Evolutionary conservation across 1,140 invertebrate genomes (phyloP).

Genomic region (Macrotrachela quadricornifera): DNA sequence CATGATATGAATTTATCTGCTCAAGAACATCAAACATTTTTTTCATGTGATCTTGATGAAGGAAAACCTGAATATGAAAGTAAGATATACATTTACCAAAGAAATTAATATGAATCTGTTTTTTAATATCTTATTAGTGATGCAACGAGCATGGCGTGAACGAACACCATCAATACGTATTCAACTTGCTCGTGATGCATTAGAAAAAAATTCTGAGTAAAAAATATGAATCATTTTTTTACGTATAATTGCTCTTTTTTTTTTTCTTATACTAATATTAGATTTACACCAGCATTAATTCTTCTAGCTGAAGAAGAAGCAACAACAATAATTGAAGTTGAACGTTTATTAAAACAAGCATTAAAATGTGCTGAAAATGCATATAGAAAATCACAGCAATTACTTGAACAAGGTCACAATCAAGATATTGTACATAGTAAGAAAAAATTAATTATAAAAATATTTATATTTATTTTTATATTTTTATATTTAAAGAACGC

Average conservation of each 20-base stretch:
- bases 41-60: conserved; percentile 70
- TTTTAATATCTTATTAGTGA: conserved; percentile 34
- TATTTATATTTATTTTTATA: background rate
- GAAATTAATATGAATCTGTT: too few relatives aligned
- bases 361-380: conserved; percentile 64
- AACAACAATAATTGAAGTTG: conserved; percentile 58
- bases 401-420: conserved; percentile 49
- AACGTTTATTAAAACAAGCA: conserved; percentile 64
- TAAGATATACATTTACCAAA: too few relatives aligned
- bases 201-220: conserved; percentile 69
- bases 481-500: conserved; percentile 33
- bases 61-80: conserved; percentile 72
- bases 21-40: conserved; percentile 95
- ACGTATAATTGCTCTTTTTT: background rate
- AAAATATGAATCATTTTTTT: conserved; percentile 7
- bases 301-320: conserved; percentile 86
- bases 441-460: conserved; percentile 11
- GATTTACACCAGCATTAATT: conserved; percentile 72
- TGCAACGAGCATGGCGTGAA: conserved; percentile 92
- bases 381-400: conserved; percentile 56
- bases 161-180: conserved; percentile 70
- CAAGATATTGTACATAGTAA: conserved; percentile 57
- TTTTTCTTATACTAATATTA: conserved; percentile 10
- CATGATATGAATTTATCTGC: conserved; percentile 98
- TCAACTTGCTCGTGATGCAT: conserved; percentile 67